These are phyloP conservation scores for Ataeniobius toweri DNA, from an alignment of 2,797 vertebrate genomes.

Conservation along the genomic window DNA sequence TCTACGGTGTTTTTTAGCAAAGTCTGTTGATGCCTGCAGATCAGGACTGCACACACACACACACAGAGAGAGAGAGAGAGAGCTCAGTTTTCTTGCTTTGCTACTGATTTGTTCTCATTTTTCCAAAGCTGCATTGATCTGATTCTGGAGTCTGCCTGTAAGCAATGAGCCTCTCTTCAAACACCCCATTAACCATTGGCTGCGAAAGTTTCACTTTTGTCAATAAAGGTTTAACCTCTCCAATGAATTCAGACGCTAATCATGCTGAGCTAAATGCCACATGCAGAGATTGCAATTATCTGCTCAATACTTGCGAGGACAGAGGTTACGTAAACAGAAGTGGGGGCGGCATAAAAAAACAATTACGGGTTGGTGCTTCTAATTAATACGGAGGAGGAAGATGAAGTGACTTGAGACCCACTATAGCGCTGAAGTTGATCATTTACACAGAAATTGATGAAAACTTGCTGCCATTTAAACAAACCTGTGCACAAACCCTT, in stretches of 20 bases:
- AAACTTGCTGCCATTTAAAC: slow-evolving; percentile 31
- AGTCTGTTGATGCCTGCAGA: slow-evolving; percentile 33
- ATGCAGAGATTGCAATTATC: slow-evolving; percentile 46
- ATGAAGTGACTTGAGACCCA: slow-evolving; percentile 12
- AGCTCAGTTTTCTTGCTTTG: slow-evolving; percentile 4
- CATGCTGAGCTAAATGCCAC: slow-evolving; percentile 56
- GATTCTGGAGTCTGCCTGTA: slow-evolving; percentile 62
- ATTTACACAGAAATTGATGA: not conserved
- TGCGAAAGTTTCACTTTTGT: slow-evolving; percentile 69
- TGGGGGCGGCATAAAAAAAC: slow-evolving; percentile 7
- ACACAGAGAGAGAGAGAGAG: not conserved
- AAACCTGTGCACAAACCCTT: not conserved
- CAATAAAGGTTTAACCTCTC: slow-evolving; percentile 74
- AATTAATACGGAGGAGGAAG: slow-evolving; percentile 1
- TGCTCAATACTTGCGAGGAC: slow-evolving; percentile 40
- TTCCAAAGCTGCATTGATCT: slow-evolving; percentile 59
- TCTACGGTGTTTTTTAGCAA: slow-evolving; percentile 47
- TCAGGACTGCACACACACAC: slow-evolving; percentile 23
- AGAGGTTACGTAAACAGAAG: slow-evolving; percentile 29
- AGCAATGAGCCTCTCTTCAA: slow-evolving; percentile 52
- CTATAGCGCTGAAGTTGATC: not conserved
- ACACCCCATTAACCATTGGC: slow-evolving; percentile 73
- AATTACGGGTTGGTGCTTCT: slow-evolving; percentile 29
- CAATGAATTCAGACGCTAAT: slow-evolving; percentile 61
- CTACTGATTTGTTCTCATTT: slow-evolving; percentile 52